phyloP scores from a whole-genome alignment of 2,888 invertebrate species.

The Bugula neritina region DNA sequence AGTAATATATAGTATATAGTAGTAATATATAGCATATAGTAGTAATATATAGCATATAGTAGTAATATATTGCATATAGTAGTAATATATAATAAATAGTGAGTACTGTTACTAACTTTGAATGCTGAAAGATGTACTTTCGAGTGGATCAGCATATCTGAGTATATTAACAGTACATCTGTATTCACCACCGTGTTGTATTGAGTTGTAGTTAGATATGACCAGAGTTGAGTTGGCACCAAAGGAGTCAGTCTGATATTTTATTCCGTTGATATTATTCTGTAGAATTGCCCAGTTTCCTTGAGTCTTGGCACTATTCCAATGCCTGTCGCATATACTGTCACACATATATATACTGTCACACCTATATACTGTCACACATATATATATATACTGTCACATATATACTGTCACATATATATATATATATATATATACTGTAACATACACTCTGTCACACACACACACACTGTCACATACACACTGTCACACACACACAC shows the following conservation, averaged over 20 bases:
- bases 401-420: no score
- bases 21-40: no score
- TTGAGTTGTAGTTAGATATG: not conserved
- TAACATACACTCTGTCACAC: no score
- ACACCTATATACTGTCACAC: no score
- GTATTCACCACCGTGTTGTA: slow-evolving; percentile 12
- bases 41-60: no score
- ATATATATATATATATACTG: no score
- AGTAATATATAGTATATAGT: no score
- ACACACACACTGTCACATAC: no score
- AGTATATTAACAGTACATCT: not conserved
- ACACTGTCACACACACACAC: no score
- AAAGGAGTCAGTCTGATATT: not conserved
- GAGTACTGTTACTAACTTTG: not conserved
- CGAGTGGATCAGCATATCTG: not conserved
- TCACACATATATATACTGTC: no score
- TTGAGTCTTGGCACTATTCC: not conserved
- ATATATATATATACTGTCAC: no score
- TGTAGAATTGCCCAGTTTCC: not conserved
- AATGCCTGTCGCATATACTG: not conserved
- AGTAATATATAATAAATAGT: not conserved
- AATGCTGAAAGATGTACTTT: not conserved
- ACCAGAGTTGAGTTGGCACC: slow-evolving; percentile 8
- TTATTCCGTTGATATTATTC: not conserved
- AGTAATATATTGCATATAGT: no score